phyloP scores from a whole-genome alignment of 92 coral and sea anemone species.

The Micromussa lordhowensis region DNA sequence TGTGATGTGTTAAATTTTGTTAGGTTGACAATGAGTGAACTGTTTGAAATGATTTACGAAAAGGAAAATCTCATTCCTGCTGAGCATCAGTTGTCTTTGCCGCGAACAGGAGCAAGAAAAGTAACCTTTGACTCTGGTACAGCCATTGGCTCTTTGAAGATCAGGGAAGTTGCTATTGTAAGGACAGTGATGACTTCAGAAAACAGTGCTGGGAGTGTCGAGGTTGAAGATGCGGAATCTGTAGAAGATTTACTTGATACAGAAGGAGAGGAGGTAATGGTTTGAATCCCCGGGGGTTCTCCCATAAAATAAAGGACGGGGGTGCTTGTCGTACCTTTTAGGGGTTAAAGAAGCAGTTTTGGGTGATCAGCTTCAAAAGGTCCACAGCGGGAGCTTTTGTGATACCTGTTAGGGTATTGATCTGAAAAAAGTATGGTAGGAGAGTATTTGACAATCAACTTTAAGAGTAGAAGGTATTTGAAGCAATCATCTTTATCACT shows the following conservation, averaged over 20 bases:
- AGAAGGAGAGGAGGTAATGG: constrained; percentile 52
- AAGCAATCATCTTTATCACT: too few relatives aligned
- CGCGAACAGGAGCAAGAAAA: constrained; percentile 68
- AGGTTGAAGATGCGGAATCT: constrained; percentile 1
- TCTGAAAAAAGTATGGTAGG: too few relatives aligned
- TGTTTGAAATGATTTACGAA: constrained; percentile 77
- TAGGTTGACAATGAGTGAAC: constrained; percentile 85
- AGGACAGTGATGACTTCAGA: constrained; percentile 37
- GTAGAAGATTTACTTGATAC: constrained; percentile 53
- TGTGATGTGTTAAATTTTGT: background rate
- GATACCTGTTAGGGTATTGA: too few relatives aligned
- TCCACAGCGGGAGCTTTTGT: too few relatives aligned
- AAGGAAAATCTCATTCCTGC: constrained; percentile 66
- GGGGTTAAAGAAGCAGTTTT: too few relatives aligned
- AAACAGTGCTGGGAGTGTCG: constrained; percentile 24
- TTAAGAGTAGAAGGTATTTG: too few relatives aligned
- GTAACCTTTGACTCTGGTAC: constrained; percentile 77
- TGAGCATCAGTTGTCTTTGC: constrained; percentile 74
- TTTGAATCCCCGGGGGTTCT: background rate
- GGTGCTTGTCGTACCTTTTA: too few relatives aligned
- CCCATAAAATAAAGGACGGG: too few relatives aligned
- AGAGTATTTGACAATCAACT: too few relatives aligned
- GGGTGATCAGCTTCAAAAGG: too few relatives aligned
- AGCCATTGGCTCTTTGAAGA: constrained; percentile 78
- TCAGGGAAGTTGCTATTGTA: constrained; percentile 73